These are phyloP conservation scores for Odontothrips loti DNA, from an alignment of 2,888 invertebrate species.

Conservation along the genomic window DNA sequence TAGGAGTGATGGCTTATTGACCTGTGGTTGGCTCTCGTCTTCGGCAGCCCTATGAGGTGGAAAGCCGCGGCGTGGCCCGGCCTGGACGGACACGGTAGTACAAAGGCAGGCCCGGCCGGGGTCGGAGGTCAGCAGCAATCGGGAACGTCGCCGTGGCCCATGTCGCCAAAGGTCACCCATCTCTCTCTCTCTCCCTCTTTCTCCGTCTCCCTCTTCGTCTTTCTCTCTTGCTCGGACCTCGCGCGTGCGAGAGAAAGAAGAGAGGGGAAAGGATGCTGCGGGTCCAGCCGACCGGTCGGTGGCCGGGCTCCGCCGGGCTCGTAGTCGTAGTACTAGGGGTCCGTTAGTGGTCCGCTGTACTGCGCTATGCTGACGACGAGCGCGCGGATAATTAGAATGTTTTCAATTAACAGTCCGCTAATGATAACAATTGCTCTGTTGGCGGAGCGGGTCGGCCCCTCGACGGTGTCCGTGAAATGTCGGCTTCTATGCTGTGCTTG, in stretches of 20 bases:
- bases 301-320: not conserved
- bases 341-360: not conserved
- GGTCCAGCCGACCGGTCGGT: not conserved
- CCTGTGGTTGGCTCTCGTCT: too few species aligned
- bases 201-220: not conserved
- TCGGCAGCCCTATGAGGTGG: not conserved
- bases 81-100: not conserved
- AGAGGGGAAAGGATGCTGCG: not conserved
- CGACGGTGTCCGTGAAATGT: too few species aligned
- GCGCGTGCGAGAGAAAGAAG: too few species aligned
- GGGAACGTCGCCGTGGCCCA: conserved; percentile 9
- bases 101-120: not conserved
- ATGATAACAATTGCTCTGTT: not conserved
- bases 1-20: too few species aligned
- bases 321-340: not conserved
- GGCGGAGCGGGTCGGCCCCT: not conserved
- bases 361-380: not conserved
- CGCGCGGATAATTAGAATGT: conserved; percentile 23
- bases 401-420: conserved; percentile 25
- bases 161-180: not conserved
- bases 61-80: not conserved
- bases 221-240: too few species aligned
- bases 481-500: not conserved
- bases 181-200: not conserved
- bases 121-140: conserved; percentile 14